Evolutionary conservation across 2,888 invertebrate genomes (phyloP).

Genomic region (Drepanosiphum platanoidis): DNA sequence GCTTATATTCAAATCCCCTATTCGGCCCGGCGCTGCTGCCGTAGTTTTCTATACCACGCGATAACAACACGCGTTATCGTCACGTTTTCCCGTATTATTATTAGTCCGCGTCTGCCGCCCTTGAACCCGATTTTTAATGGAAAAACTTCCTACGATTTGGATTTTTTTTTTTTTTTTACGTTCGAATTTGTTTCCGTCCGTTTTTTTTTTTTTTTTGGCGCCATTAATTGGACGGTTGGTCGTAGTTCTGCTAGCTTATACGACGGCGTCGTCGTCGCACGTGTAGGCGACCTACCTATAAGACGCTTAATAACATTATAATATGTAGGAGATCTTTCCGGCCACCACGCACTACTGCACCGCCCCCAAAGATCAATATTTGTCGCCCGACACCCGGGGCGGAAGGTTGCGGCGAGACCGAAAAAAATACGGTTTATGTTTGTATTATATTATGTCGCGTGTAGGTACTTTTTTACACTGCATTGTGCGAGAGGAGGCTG

Average conservation of each 20-base stretch:
- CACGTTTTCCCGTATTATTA: constrained; percentile 8
- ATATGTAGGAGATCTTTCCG: constrained; percentile 56
- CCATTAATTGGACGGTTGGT: constrained; percentile 27
- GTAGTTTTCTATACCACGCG: constrained; percentile 1
- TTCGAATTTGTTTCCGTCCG: background rate
- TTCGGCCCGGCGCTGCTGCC: background rate
- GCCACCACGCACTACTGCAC: constrained; percentile 51
- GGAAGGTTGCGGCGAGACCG: background rate
- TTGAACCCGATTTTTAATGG: constrained; percentile 42
- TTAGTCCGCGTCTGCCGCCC: background rate
- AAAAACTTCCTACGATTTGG: constrained; percentile 39
- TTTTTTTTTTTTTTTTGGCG: constrained; percentile 33
- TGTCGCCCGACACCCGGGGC: constrained; percentile 16
- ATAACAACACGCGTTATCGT: constrained; percentile 3
- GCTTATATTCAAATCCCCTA: constrained; percentile 18
- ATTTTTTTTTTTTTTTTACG: background rate
- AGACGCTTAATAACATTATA: constrained; percentile 6
- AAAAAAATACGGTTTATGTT: constrained; percentile 24
- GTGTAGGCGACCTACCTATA: constrained; percentile 34
- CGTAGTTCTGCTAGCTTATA: background rate
- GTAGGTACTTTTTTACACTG: constrained; percentile 5
- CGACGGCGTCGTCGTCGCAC: background rate
- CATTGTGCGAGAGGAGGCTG: constrained; percentile 23
- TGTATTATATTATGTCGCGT: background rate
- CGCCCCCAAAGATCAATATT: constrained; percentile 61